Base-by-base conservation (phyloP, 2,888 invertebrate species). In the Scotopteryx bipunctaria region DNA sequence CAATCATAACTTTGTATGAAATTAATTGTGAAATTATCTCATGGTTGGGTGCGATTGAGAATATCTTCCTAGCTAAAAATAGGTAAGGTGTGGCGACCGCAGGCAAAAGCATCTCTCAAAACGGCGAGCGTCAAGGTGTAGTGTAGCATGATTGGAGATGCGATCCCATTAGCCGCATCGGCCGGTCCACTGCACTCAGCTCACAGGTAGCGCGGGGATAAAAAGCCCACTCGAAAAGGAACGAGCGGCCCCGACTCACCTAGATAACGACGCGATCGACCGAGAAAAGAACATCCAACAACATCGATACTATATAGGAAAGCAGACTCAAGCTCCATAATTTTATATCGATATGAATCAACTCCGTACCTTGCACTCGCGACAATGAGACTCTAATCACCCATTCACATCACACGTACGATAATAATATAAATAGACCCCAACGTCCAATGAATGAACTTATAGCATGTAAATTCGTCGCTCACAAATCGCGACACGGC, bases 391-490 rank as follows among this genome's bases (percentile, higher is more conserved):
- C 70, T 67, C 76, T 83, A 83, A 84, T 84, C 83, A 76, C 75
- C 78, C 80, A 82, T 83, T 86, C 85, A 83, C 77, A 81, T 79
- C 79, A 75, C 83, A 84, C 83, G 78, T 78, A 76, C 63, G 80
- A 84, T 85, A 81, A 78, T 79, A 81, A 81, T 84, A 87, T 82
- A 86, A 86, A 87, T 83, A 83, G 76, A 75, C 72, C 77, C 76
- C 73, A 79, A 76, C 78, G 73, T 78, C 71, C 81, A 76, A 85
- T 87, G 86, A 88, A 88, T 87, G 86, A 85, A 84, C 81, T 81
- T 84, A 85, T 82, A 85, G 80, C 83, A 88, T 88, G 86, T 87
- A 88, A 88, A 88, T 87, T 86, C 82, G 86, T 86, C 83, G 84
- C 76, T 86, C 83, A 81, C 81, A 83, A 89, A 88, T 88, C 87